These are phyloP conservation scores for Brachycybe producta DNA, from an alignment of 2,888 invertebrate genomes.

Conservation along the genomic window DNA sequence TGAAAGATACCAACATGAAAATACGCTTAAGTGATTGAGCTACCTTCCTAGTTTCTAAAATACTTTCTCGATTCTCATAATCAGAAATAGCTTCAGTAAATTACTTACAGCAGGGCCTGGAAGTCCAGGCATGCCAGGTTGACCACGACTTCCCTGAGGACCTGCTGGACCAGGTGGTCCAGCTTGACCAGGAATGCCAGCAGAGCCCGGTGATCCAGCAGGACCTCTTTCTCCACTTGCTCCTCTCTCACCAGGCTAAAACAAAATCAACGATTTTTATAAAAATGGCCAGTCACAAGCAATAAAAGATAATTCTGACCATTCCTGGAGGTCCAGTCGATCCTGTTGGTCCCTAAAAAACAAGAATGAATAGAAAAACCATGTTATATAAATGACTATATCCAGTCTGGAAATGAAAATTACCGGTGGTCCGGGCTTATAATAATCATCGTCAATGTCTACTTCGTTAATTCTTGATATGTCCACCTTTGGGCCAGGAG, in stretches of 20 bases:
- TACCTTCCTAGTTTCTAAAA: no score
- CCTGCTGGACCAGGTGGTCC: slow-evolving; percentile 50
- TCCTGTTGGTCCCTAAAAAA: slow-evolving; percentile 31
- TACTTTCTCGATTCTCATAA: no score
- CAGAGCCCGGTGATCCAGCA: slow-evolving; percentile 40
- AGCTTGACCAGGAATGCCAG: slow-evolving; percentile 45
- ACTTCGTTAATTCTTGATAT: slow-evolving; percentile 1
- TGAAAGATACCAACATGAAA: no score
- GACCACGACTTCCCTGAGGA: slow-evolving; percentile 39
- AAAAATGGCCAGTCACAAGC: not conserved
- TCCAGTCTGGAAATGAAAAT: not conserved
- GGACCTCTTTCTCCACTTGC: slow-evolving; percentile 43
- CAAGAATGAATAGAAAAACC: not conserved
- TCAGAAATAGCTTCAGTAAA: slow-evolving; percentile 9
- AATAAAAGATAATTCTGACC: slow-evolving; percentile 30
- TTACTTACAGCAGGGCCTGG: slow-evolving; percentile 32
- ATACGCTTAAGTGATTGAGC: no score
- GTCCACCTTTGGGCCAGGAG: slow-evolving; percentile 22
- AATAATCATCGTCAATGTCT: slow-evolving; percentile 11
- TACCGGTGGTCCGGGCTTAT: slow-evolving; percentile 15
- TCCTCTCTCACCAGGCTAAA: slow-evolving; percentile 46
- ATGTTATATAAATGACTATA: not conserved
- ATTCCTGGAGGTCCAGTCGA: slow-evolving; percentile 40
- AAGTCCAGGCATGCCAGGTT: slow-evolving; percentile 34
- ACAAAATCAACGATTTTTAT: not conserved